Conservation (phyloP, 2,797 vertebrate genomes). For the Neosalanx taihuensis region DNA sequence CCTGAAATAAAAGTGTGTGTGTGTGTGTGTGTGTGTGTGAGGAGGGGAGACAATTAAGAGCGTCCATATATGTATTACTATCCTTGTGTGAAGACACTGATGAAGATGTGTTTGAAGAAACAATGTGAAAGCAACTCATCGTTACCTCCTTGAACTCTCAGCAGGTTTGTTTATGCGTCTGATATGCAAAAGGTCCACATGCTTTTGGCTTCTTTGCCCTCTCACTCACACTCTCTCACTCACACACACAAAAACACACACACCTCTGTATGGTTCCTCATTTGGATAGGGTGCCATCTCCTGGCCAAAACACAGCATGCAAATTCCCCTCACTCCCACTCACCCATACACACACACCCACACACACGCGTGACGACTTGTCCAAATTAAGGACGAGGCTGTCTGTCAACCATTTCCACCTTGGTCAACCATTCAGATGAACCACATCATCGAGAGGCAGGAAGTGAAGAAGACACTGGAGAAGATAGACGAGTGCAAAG, state of each 20-base stretch:
- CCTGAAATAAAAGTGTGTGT: not conserved
- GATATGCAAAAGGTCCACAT: not conserved
- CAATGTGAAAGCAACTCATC: not conserved
- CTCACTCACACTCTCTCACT: slow-evolving; percentile 10
- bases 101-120: slow-evolving; percentile 20
- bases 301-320: slow-evolving; percentile 63
- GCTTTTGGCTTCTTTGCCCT: not conserved
- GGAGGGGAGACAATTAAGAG: not conserved
- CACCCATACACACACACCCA: too few relatives aligned
- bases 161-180: not conserved
- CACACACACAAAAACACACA: slow-evolving; percentile 19
- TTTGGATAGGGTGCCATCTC: slow-evolving; percentile 76
- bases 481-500: not conserved
- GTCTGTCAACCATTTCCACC: not conserved
- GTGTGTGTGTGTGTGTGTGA: not conserved
- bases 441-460: not conserved
- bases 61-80: not conserved
- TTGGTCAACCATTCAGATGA: not conserved
- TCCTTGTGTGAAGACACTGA: not conserved
- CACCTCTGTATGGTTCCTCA: slow-evolving; percentile 39
- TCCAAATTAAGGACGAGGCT: too few relatives aligned
- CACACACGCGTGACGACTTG: too few relatives aligned
- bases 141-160: too few relatives aligned
- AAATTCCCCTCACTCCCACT: slow-evolving; percentile 18
- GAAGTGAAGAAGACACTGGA: not conserved